These are phyloP conservation scores for Tyrophagus putrescentiae DNA, from an alignment of 1,140 invertebrate species.

Conservation along the genomic window DNA sequence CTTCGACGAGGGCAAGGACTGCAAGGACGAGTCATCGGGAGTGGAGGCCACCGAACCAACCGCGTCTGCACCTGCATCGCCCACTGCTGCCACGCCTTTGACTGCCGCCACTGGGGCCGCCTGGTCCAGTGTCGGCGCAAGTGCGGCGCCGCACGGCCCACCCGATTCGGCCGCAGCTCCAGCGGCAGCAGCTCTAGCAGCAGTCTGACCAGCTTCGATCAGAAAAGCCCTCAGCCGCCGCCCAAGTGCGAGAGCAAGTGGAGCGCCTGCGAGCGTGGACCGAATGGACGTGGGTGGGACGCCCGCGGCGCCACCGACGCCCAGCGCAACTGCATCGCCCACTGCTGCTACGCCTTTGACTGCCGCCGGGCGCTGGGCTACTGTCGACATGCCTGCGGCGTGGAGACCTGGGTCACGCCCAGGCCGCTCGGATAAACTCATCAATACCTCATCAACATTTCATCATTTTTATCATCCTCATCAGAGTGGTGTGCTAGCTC, in stretches of 20 bases:
- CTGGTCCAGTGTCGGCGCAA: conserved; percentile 19
- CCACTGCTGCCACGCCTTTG: conserved; percentile 17
- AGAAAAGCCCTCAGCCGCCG: too few relatives aligned
- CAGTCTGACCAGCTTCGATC: too few relatives aligned
- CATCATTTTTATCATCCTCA: background rate
- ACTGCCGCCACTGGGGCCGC: conserved; percentile 15
- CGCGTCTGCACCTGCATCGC: conserved; percentile 19
- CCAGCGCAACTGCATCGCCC: conserved; percentile 17
- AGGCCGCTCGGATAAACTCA: background rate
- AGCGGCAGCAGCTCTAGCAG: too few relatives aligned
- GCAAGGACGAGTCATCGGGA: conserved; percentile 2
- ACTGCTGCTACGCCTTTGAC: conserved; percentile 19
- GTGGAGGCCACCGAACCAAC: too few relatives aligned
- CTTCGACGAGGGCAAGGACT: conserved; percentile 19
- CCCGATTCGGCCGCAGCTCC: conserved; percentile 6
- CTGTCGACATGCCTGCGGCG: conserved; percentile 18
- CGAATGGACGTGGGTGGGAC: conserved; percentile 4
- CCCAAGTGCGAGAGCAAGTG: background rate
- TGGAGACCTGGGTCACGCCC: conserved; percentile 7
- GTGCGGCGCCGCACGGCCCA: background rate
- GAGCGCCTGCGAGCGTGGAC: conserved; percentile 1
- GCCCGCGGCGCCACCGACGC: background rate
- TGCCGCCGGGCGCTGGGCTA: conserved; percentile 13
- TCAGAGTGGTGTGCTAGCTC: background rate
- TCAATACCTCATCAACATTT: background rate